These are phyloP conservation scores for Drosophila tristis DNA, from an alignment of 1,140 invertebrate genomes.

Conservation along the genomic window DNA sequence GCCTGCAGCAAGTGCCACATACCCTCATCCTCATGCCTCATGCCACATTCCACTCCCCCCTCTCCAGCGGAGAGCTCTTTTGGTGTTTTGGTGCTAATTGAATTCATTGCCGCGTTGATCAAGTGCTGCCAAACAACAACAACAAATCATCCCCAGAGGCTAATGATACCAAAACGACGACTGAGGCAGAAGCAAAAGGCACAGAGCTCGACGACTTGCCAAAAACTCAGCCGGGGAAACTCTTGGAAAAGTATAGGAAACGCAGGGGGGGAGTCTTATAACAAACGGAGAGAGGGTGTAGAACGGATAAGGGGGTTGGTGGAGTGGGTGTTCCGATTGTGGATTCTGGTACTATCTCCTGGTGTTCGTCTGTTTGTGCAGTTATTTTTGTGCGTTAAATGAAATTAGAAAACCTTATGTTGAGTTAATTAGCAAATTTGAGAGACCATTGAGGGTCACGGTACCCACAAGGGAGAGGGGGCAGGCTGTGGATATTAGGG, in stretches of 20 bases:
- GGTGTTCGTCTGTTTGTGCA: slow-evolving; percentile 2
- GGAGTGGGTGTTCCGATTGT: slow-evolving; percentile 12
- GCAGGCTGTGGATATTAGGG: too few species aligned
- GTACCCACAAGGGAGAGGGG: not conserved
- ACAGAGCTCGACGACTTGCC: not conserved
- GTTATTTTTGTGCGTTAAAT: slow-evolving; percentile 63
- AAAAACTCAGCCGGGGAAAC: too few species aligned
- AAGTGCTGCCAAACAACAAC: slow-evolving; percentile 82
- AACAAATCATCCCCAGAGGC: slow-evolving; percentile 81
- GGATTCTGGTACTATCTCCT: slow-evolving; percentile 9
- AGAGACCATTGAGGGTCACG: slow-evolving; percentile 15
- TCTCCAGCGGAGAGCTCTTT: slow-evolving; percentile 33
- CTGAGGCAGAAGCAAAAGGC: slow-evolving; percentile 29
- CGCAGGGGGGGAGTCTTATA: not conserved
- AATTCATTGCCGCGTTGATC: slow-evolving; percentile 83
- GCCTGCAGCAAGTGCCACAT: slow-evolving; percentile 67
- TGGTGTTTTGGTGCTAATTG: slow-evolving; percentile 83
- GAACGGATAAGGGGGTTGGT: slow-evolving; percentile 18
- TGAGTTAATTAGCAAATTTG: slow-evolving; percentile 79
- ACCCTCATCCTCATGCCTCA: not conserved
- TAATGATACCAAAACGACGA: slow-evolving; percentile 74
- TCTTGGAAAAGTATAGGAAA: too few species aligned
- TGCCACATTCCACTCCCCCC: not conserved
- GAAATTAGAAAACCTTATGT: slow-evolving; percentile 83
- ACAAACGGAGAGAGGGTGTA: not conserved